A percentile compares a stretch with the other conserved stretches of the same genome.
Conservation (phyloP, 2,113 vertebrate species). For the Corvus moneduloides region DNA sequence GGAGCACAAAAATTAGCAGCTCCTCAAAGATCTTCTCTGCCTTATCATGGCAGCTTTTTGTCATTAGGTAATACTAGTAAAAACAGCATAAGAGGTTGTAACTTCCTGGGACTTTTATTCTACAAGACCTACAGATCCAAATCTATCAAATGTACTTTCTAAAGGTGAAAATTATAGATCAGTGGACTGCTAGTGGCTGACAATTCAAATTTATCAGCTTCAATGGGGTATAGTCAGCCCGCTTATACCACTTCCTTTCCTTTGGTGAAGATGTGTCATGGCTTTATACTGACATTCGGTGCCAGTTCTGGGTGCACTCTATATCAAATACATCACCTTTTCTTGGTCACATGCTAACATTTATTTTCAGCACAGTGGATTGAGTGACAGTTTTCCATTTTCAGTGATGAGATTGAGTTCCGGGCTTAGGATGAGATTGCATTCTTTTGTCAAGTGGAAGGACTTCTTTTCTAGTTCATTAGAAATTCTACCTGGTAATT, state of each 20-base stretch:
- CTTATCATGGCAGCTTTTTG: neutral
- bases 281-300: neutral
- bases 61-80: neutral
- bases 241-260: neutral
- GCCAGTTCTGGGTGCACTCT: neutral
- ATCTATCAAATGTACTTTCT: neutral
- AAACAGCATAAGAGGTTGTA: neutral
- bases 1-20: neutral
- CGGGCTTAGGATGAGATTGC: neutral
- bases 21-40: neutral
- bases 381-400: conserved; percentile 10
- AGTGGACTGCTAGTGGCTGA: neutral
- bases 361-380: neutral
- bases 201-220: neutral
- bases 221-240: neutral
- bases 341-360: neutral
- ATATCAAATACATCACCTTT: neutral
- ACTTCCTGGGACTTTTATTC: neutral
- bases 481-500: neutral
- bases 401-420: neutral
- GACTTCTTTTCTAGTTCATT: neutral
- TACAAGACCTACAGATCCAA: neutral
- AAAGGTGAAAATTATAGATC: neutral
- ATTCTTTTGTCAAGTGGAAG: neutral
- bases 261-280: neutral